Evolutionary conservation across 2,888 invertebrate genomes (phyloP), one percentile per base, ranked within the genome.

Genomic region (Thalpophila matura): DNA sequence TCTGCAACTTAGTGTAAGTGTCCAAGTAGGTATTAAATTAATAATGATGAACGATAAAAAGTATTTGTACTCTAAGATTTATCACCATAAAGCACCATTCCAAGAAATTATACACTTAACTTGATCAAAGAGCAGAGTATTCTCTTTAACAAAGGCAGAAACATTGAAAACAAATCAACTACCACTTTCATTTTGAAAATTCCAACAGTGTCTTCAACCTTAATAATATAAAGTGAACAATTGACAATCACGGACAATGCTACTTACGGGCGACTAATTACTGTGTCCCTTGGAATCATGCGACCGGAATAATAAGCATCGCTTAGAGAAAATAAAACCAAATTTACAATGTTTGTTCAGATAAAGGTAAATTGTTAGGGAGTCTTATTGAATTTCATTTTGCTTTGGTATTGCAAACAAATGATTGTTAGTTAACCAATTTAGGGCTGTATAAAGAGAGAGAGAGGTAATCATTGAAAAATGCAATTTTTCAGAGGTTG

Each of bases 231-330:
- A 76, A 74, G 10, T 54, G 22, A 55, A 77, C 63, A 63, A 72
- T 67, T 72, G 73, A 42, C 63, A 67, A 67, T 73, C 73, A 57
- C 38, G 18, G 38, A 60, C 55, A 72, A 57, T 40, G 22, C 54
- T 47, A 54, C 57, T 72, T 72, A 72, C 18, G 9, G 53, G 16
- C 45, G 10, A 46, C 57, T 76, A 73, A 77, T 67, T 77, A 73
- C 40, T 54, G 51, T 31, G 26, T 50, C 73, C 60, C 37, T 46
- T 20, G 22, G 38, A 56, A 40, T 35, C 47, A 27, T 42, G 57
- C 51, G 47, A 42, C 57, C n/a, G n/a, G 67, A 77, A 77, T 72
- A 67, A 56, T 27, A 67, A 77, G 57, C 14, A 55, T 29, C 35
- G 7, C 60, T 76, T 51, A 31, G 33, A 27, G 47, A 43, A 67